These are phyloP conservation scores for Arvicanthis niloticus DNA, from an alignment of 2,113 vertebrate species.

Conservation along the genomic window DNA sequence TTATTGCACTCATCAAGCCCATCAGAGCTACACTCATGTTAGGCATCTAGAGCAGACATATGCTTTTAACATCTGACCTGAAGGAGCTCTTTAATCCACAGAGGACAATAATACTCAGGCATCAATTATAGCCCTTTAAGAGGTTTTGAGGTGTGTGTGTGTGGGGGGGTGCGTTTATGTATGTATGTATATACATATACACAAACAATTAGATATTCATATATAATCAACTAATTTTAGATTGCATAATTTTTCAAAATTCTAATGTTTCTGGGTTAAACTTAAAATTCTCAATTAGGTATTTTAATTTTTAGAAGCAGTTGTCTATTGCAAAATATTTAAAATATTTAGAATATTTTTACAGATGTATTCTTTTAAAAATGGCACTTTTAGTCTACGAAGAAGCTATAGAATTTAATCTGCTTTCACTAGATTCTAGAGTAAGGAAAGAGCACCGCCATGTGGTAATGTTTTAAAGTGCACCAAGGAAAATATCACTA, in stretches of 20 bases:
- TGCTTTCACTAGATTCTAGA: slow-evolving; percentile 63
- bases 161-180: background rate
- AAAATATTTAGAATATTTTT: slow-evolving; percentile 11
- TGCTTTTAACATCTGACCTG: background rate
- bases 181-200: background rate
- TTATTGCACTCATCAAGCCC: background rate
- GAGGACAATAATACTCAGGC: slow-evolving; percentile 31
- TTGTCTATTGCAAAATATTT: slow-evolving; percentile 23
- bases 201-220: background rate
- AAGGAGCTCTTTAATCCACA: background rate
- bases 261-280: slow-evolving; percentile 48
- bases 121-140: slow-evolving; percentile 16
- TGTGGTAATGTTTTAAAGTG: slow-evolving; percentile 74
- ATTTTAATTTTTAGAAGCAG: slow-evolving; percentile 46
- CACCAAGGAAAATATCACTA: slow-evolving; percentile 35
- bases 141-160: background rate
- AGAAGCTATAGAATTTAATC: slow-evolving; percentile 50
- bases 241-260: background rate
- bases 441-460: slow-evolving; percentile 76
- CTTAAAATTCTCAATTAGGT: slow-evolving; percentile 52
- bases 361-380: slow-evolving; percentile 40
- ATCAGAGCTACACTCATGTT: background rate
- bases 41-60: background rate
- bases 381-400: background rate
- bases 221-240: slow-evolving; percentile 56